Base-by-base conservation (phyloP, 2,888 invertebrate genomes). In the Nemotelus nigrinus region DNA sequence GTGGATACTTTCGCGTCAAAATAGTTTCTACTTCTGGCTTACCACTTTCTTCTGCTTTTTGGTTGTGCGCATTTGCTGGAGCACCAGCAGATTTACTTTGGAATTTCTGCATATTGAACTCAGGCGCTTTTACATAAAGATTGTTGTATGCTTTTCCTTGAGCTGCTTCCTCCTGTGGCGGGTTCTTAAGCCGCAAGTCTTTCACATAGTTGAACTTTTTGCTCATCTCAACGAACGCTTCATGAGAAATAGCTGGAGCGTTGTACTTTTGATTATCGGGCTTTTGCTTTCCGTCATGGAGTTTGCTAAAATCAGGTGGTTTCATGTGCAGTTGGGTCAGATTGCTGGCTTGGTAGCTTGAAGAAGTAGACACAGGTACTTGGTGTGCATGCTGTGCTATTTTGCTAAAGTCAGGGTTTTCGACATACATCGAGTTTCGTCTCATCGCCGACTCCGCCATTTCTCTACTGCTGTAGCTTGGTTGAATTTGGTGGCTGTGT, bases 191-290 rank as follows among this genome's bases (percentile, higher is more conserved):
- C 72, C 81, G 81, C 43, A 82, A 76, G 77, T 82, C 82, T 58
- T 80, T 81, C 10, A 82, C 81, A 55, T 80, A 82, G 74, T 82
- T 82, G 53, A 80, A 80, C 53, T 81, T 81, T 70, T 80, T 80
- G 58, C 80, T 80, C 4, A 81, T 79, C 77, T 82, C 82, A 3
- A 80, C 81, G 75, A 82, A 82, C 78, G 81, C 81, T n/a, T 78
- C 77, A 10, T 79, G 79, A 39, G 80, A 80, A 5, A 81, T 72
- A 60, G 76, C 65, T 41, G 70, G 50, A 39, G 70, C 47, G 41
- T 5, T 45, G 44, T 41, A 55, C 25, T 67, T 67, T 8, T 45
- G 67, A 45, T 4, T 10, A 8, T 67, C 67, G 7, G 71, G 6
- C 41, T 74, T 74, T 3, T n/a, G 7, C 47, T 74, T 74, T 3